A percentile compares a stretch with the other conserved stretches of the same genome.
Evolutionary conservation across 2,888 invertebrate genomes (phyloP).

Genomic region (Drosophila setosimentum): DNA sequence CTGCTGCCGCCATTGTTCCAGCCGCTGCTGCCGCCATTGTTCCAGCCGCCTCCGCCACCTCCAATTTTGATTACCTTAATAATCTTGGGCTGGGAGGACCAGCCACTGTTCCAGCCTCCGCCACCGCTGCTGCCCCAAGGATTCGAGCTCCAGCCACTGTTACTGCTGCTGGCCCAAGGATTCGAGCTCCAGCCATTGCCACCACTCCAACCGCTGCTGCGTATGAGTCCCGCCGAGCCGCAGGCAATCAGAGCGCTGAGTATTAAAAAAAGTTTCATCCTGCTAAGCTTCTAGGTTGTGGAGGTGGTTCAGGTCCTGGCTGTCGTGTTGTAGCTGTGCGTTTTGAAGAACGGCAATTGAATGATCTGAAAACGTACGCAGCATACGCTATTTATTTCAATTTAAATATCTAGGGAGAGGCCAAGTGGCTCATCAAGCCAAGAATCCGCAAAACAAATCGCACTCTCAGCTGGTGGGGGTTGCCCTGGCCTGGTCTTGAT

Average conservation of each 20-base stretch:
- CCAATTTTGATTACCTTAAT: slow-evolving; percentile 59
- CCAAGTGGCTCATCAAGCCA: slow-evolving; percentile 37
- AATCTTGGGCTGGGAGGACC: slow-evolving; percentile 62
- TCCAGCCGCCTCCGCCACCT: slow-evolving; percentile 18
- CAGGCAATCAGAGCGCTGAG: slow-evolving; percentile 71
- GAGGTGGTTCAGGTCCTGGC: slow-evolving; percentile 3
- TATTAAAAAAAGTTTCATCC: slow-evolving; percentile 76
- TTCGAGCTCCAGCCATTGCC: slow-evolving; percentile 27
- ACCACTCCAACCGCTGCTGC: slow-evolving; percentile 32
- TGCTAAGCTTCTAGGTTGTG: slow-evolving; percentile 4
- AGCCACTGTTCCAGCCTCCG: slow-evolving; percentile 56
- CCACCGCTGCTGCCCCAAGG: slow-evolving; percentile 53
- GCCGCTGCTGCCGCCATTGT: slow-evolving; percentile 40
- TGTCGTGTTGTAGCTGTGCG: slow-evolving; percentile 17
- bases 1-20: slow-evolving; percentile 41
- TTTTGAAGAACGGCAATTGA: slow-evolving; percentile 61
- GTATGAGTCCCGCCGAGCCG: slow-evolving; percentile 55
- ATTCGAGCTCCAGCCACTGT: slow-evolving; percentile 59
- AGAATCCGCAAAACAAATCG: slow-evolving; percentile 78
- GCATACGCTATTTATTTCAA: slow-evolving; percentile 64
- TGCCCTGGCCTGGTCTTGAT: slow-evolving; percentile 46
- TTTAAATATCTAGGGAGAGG: slow-evolving; percentile 31
- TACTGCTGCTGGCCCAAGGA: slow-evolving; percentile 27
- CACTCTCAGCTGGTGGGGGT: slow-evolving; percentile 40
- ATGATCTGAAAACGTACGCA: slow-evolving; percentile 63